phyloP scores from a whole-genome alignment of 2,888 invertebrate genomes.

The Papilio demoleus region DNA sequence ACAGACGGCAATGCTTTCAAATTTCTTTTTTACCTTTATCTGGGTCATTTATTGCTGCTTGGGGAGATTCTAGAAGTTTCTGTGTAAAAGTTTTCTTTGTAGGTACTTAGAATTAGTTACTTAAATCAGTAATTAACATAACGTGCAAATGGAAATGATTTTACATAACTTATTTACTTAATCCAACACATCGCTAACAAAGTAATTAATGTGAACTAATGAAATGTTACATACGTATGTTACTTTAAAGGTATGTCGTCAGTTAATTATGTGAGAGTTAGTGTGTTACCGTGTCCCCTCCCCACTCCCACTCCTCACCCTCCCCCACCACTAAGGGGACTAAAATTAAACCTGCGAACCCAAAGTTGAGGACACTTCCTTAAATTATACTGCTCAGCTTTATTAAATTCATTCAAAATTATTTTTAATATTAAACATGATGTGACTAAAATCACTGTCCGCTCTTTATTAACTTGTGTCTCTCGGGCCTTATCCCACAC shows the following conservation, averaged over 20 bases:
- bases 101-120: no score
- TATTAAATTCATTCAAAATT: not conserved
- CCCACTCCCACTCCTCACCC: not conserved
- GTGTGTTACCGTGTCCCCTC: not conserved
- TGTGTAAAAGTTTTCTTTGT: not conserved
- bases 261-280: conserved; percentile 8
- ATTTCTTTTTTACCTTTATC: conserved; percentile 2
- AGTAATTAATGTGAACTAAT: conserved; percentile 19
- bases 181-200: not conserved
- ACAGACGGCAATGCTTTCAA: conserved; percentile 1
- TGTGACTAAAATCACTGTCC: no score
- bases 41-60: not conserved
- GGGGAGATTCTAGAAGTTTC: not conserved
- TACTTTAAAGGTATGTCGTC: conserved; percentile 12
- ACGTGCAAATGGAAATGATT: not conserved
- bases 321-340: not conserved
- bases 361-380: not conserved
- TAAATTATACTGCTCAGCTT: not conserved
- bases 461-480: no score
- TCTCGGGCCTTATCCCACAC: no score
- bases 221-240: not conserved
- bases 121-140: no score
- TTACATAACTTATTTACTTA: not conserved
- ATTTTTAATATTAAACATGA: not conserved
- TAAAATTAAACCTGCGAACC: not conserved